Evolutionary conservation across 2,797 vertebrate species (phyloP), one percentile per base, ranked within the genome.

Genomic region (Macrochelys suwanniensis): DNA sequence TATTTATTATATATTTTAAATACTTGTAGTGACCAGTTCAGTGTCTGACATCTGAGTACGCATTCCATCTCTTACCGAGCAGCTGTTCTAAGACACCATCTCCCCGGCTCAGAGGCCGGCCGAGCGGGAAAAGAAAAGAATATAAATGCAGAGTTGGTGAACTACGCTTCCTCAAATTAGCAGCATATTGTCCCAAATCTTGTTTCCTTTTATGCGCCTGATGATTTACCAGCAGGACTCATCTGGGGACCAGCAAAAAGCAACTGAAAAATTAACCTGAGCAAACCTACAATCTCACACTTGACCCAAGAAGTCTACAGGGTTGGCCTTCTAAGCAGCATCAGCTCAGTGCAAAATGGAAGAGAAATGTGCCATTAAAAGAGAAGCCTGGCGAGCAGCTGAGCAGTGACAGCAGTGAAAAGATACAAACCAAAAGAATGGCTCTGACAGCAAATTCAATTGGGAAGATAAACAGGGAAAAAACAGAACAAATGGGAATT

Each of bases 1-100:
- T 92, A 95, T 93, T 93, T 94, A 96, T 97, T 95, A 96, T 90
- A 80, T 79, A 0, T 0, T 93, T 86, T 92, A 96, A 97, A 96
- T 93, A 94, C 76, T 49, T 76, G 84, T 91, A 82, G 81, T 0
- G 2, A 82, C 80, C 85, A 49, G n/a, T 82, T 90, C 51, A 7
- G 93, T 57, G 51, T 96, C 84, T 95, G 83, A 94, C 82, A 88
- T 87, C 84, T 85, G 86, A 45, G 56, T 89, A 94, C 56, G 74
- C 95, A 96, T 95, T 97, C 37, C 92, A 96, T 95, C 90, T 95
- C 85, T 53, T 42, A 77, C 26, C 16, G n/a, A 47, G 80, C 94
- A 95, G 88, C 95, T 86, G 93, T 92, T 88, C 81, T 82, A 86
- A 89, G 86, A 89, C 85, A 88, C 87, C 1, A 2, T 82, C 74